A percentile compares a stretch with the other conserved stretches of the same genome.
Conservation (phyloP, 2,113 vertebrate species). For the Tympanuchus pallidicinctus region DNA sequence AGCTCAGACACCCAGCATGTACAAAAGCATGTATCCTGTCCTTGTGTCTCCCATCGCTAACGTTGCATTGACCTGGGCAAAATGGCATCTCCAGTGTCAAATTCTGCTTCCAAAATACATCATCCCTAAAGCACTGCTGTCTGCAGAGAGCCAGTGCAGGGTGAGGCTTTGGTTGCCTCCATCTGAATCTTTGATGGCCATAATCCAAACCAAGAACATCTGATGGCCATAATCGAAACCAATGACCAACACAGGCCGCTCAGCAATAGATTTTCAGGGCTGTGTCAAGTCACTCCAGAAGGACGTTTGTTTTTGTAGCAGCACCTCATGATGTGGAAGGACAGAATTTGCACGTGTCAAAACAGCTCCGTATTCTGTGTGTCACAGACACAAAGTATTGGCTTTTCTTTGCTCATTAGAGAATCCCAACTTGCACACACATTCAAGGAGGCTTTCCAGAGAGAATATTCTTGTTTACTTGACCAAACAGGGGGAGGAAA, state of each 20-base stretch:
- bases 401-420: constrained; percentile 7
- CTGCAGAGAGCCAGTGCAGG: neutral
- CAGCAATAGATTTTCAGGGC: neutral
- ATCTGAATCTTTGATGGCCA: neutral
- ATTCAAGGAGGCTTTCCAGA: neutral
- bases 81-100: neutral
- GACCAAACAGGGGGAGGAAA: constrained; percentile 10
- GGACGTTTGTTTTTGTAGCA: neutral
- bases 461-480: constrained; percentile 29
- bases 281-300: neutral
- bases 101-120: neutral
- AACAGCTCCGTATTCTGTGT: neutral
- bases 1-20: neutral
- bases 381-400: neutral
- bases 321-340: neutral
- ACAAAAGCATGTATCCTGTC: neutral
- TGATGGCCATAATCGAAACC: neutral
- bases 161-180: neutral
- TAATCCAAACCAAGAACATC: neutral
- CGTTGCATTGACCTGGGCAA: neutral
- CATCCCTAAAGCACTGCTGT: neutral
- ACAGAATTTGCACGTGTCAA: neutral
- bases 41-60: neutral
- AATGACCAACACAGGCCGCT: rapidly evolving
- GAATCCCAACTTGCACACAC: neutral